phyloP scores from a whole-genome alignment of 2,113 vertebrate genomes.

The Chaetorhynchus papuensis region DNA sequence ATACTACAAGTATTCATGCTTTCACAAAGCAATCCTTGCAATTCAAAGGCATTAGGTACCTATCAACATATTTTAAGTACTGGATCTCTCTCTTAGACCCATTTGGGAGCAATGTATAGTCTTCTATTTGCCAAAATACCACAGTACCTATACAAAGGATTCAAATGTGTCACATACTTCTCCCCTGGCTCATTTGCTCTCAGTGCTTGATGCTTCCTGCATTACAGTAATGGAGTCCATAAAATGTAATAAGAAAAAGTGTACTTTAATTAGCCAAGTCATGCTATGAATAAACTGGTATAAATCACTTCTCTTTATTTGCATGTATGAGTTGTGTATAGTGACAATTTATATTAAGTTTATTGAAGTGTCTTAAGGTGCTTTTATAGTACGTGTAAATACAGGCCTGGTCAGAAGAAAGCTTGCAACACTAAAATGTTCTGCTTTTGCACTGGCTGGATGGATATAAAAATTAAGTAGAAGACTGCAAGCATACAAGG shows the following conservation, averaged over 20 bases:
- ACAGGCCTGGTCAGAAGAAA: not conserved
- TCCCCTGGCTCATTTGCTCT: not conserved
- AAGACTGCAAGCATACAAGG: not conserved
- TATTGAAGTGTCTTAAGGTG: not conserved
- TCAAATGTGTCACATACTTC: not conserved
- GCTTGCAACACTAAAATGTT: not conserved
- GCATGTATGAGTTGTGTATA: not conserved
- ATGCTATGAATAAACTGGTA: slow-evolving; percentile 9
- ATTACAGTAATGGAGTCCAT: slow-evolving; percentile 55
- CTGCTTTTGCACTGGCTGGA: not conserved
- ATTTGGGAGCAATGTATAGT: not conserved
- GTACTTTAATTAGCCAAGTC: slow-evolving; percentile 57
- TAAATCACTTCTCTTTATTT: slow-evolving; percentile 55
- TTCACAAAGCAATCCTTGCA: not conserved
- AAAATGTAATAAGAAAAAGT: slow-evolving; percentile 59
- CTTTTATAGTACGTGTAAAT: not conserved
- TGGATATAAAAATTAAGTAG: not conserved
- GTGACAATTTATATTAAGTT: not conserved
- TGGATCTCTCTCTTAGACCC: not conserved
- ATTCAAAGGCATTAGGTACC: not conserved
- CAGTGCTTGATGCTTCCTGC: not conserved
- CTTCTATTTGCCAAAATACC: not conserved
- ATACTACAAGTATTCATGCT: not conserved
- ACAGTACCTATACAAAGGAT: not conserved
- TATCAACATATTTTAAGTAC: not conserved